These are phyloP conservation scores for Zaprionus kolodkinae DNA, from an alignment of 1,140 invertebrate genomes.

Conservation along the genomic window DNA sequence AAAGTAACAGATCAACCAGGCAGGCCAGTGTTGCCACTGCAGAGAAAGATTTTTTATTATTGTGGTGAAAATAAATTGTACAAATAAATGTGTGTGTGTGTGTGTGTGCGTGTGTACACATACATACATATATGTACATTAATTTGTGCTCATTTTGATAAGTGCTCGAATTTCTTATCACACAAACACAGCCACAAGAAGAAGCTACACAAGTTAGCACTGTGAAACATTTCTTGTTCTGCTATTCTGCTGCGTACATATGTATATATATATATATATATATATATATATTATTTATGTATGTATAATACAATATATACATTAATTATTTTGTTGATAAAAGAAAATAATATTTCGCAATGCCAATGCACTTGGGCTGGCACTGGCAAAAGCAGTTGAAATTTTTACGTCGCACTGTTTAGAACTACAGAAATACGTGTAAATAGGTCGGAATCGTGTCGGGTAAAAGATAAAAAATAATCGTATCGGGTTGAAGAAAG, in stretches of 20 bases:
- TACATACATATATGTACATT: slow-evolving; percentile 30
- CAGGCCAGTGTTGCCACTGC: slow-evolving; percentile 24
- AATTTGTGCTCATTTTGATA: slow-evolving; percentile 44
- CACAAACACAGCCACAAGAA: slow-evolving; percentile 10
- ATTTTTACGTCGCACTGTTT: slow-evolving; percentile 54
- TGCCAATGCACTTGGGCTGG: slow-evolving; percentile 62
- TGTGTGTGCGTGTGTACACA: not conserved
- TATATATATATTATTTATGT: slow-evolving; percentile 41
- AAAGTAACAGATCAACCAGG: not conserved
- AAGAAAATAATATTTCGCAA: slow-evolving; percentile 47
- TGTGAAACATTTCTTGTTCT: slow-evolving; percentile 48
- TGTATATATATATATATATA: slow-evolving; percentile 4
- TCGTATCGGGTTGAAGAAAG: too few relatives aligned
- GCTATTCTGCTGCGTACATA: slow-evolving; percentile 18
- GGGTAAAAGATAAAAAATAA: too few relatives aligned
- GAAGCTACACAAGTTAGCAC: not conserved
- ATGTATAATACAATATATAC: not conserved
- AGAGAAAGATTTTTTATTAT: not conserved
- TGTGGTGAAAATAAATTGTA: not conserved
- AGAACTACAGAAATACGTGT: slow-evolving; percentile 22
- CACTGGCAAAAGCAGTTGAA: slow-evolving; percentile 51
- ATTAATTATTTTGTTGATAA: slow-evolving; percentile 70
- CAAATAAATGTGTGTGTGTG: slow-evolving; percentile 19
- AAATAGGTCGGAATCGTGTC: not conserved
- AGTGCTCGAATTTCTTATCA: slow-evolving; percentile 58